These are phyloP conservation scores for Pampus argenteus DNA, from an alignment of 2,797 vertebrate species.

Conservation along the genomic window DNA sequence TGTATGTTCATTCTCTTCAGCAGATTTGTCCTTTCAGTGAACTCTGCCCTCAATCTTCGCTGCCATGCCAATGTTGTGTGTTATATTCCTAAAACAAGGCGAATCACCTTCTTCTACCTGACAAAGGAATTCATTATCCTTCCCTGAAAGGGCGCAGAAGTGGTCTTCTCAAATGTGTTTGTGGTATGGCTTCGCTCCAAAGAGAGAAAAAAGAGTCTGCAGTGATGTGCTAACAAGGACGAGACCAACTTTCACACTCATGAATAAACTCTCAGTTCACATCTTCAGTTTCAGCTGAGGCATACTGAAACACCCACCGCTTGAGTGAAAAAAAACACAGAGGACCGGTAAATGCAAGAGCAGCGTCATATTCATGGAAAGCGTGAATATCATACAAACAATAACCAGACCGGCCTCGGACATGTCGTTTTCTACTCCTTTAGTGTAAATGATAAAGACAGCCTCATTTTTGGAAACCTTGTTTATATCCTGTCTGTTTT, in stretches of 20 bases:
- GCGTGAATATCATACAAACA: conserved; percentile 42
- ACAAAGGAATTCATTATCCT: conserved; percentile 83
- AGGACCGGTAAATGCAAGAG: conserved; percentile 57
- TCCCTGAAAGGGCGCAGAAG: conserved; percentile 68
- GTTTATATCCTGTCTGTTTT: background rate
- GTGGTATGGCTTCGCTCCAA: conserved; percentile 72
- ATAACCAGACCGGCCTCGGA: conserved; percentile 37
- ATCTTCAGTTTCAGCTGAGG: conserved; percentile 62
- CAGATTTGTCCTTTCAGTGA: conserved; percentile 82
- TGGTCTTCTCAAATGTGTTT: conserved; percentile 76
- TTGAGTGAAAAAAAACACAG: conserved; percentile 20
- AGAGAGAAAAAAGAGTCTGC: conserved; percentile 56
- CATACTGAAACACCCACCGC: conserved; percentile 19
- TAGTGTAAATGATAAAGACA: conserved; percentile 11
- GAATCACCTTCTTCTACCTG: conserved; percentile 76
- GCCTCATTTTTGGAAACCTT: background rate
- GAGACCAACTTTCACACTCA: conserved; percentile 64
- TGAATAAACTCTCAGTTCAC: conserved; percentile 68
- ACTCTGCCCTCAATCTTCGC: conserved; percentile 75
- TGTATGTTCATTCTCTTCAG: conserved; percentile 56
- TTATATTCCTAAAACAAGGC: conserved; percentile 72
- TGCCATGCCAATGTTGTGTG: conserved; percentile 60
- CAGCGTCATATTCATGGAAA: conserved; percentile 51
- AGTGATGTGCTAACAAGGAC: conserved; percentile 69
- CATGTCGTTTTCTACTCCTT: conserved; percentile 34